Evolutionary conservation across 2,888 invertebrate genomes (phyloP).

Genomic region (Orchesellides sinensis): DNA sequence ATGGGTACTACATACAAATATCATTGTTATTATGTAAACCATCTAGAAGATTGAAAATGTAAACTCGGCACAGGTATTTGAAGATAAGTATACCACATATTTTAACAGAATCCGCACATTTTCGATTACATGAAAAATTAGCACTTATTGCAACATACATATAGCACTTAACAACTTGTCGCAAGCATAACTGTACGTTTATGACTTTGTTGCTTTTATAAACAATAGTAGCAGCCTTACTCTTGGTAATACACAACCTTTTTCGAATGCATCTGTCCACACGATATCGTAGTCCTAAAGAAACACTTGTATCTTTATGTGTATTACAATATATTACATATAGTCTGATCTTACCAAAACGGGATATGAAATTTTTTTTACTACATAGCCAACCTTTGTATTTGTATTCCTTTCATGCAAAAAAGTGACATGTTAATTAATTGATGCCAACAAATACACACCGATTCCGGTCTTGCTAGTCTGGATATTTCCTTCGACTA

Average conservation of each 20-base stretch:
- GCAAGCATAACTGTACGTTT: conserved; percentile 34
- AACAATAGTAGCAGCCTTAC: not conserved
- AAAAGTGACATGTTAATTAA: conserved; percentile 62
- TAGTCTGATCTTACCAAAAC: no score
- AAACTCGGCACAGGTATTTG: no score
- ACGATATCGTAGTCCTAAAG: not conserved
- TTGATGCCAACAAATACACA: conserved; percentile 58
- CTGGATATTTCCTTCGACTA: conserved; percentile 9
- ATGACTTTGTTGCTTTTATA: not conserved
- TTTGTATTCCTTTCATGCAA: conserved; percentile 42
- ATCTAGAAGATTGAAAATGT: no score
- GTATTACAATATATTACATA: not conserved
- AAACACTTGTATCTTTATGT: not conserved
- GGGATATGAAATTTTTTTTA: conserved; percentile 22
- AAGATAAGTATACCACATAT: not conserved
- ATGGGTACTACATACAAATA: no score
- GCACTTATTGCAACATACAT: no score
- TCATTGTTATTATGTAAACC: no score
- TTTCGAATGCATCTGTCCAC: not conserved
- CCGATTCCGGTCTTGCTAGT: conserved; percentile 9
- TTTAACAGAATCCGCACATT: not conserved
- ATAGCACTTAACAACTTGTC: conserved; percentile 47
- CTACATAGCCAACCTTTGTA: not conserved
- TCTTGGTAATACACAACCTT: not conserved
- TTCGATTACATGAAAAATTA: conserved; percentile 25